phyloP scores from a whole-genome alignment of 2,797 vertebrate genomes.

The Hemibagrus guttatus region DNA sequence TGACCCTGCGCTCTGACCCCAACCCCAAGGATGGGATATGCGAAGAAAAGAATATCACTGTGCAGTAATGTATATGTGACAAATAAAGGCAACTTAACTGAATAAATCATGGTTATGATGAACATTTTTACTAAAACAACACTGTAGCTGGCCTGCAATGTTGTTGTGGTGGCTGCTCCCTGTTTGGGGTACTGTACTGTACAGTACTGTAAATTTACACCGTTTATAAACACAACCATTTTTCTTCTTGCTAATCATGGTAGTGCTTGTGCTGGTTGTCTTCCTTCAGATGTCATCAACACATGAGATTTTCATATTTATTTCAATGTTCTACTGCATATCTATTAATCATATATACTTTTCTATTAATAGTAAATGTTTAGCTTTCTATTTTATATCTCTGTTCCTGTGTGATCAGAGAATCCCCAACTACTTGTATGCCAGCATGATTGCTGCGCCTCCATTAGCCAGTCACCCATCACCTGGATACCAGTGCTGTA shows the following conservation, averaged over 20 bases:
- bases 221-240: not conserved
- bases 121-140: not conserved
- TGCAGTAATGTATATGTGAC: too few relatives aligned
- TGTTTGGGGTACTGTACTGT: too few relatives aligned
- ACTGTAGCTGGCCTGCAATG: not conserved
- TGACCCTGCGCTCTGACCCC: too few relatives aligned
- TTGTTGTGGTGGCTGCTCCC: too few relatives aligned
- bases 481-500: not conserved
- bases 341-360: not conserved
- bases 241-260: not conserved
- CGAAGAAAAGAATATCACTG: too few relatives aligned
- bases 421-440: not conserved
- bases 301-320: not conserved
- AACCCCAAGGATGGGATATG: too few relatives aligned
- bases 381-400: not conserved
- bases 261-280: not conserved
- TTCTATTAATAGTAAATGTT: not conserved
- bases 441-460: not conserved
- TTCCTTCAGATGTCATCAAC: not conserved
- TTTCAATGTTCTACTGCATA: not conserved
- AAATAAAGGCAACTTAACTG: too few relatives aligned
- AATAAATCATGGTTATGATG: not conserved
- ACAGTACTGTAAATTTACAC: not conserved
- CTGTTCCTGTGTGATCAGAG: not conserved
- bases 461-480: not conserved